phyloP scores from a whole-genome alignment of 2,888 invertebrate genomes.

The Sinohyriopsis cumingii region DNA sequence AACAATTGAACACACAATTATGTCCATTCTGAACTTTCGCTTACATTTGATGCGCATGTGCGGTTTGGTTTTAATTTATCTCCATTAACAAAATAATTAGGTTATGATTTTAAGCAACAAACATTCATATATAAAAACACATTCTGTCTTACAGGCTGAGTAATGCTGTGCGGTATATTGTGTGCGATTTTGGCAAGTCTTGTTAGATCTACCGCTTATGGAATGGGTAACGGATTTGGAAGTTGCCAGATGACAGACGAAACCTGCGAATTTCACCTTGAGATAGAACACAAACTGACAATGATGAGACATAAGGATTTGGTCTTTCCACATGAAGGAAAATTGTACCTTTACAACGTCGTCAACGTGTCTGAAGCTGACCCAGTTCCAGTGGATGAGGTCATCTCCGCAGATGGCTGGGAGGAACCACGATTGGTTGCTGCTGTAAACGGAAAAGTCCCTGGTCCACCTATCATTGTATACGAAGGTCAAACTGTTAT shows the following conservation, averaged over 20 bases:
- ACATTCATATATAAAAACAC: no score
- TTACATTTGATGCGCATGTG: no score
- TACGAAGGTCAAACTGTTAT: constrained; percentile 55
- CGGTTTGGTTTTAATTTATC: no score
- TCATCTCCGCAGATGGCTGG: constrained; percentile 60
- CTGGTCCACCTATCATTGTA: constrained; percentile 61
- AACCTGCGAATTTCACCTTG: constrained; percentile 40
- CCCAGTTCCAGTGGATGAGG: constrained; percentile 39
- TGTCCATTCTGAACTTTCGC: no score
- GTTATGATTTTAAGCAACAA: no score
- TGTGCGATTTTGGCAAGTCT: no score
- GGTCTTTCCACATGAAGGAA: constrained; percentile 38
- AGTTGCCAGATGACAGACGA: constrained; percentile 26
- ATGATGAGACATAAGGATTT: constrained; percentile 45
- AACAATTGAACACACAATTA: no score
- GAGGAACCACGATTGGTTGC: constrained; percentile 42
- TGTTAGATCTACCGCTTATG: no score
- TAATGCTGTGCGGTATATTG: no score
- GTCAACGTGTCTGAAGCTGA: constrained; percentile 28
- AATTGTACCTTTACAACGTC: constrained; percentile 47
- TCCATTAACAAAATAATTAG: no score
- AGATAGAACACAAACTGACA: constrained; percentile 38
- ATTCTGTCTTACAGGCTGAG: no score
- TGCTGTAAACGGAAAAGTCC: constrained; percentile 55
- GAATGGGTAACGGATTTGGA: no score